Conservation (phyloP, 2,113 vertebrate species). For the Tetraodon nigroviridis region DNA sequence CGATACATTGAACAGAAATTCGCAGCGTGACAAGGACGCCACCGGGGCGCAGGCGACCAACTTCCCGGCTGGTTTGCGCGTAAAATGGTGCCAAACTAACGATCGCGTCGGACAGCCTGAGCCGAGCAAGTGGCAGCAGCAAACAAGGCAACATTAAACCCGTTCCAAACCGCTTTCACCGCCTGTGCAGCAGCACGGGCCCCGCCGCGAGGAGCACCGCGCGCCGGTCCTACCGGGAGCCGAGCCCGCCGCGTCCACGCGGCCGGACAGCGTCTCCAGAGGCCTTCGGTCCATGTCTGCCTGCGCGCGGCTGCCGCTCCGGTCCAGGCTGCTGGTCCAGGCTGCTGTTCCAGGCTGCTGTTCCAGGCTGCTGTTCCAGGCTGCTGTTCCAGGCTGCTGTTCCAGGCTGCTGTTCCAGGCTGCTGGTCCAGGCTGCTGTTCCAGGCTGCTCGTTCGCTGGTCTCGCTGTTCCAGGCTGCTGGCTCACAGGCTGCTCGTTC, state of each 20-base stretch:
- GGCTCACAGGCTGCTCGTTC: too few species aligned
- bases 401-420: too few species aligned
- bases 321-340: too few species aligned
- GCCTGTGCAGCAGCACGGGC: too few species aligned
- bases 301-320: neutral
- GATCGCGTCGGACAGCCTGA: too few species aligned
- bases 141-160: slow-evolving; percentile 18
- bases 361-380: too few species aligned
- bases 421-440: too few species aligned
- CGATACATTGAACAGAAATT: neutral
- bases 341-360: neutral
- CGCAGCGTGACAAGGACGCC: too few species aligned
- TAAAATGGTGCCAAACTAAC: neutral
- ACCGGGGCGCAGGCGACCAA: too few species aligned
- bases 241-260: slow-evolving; percentile 80
- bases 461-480: too few species aligned
- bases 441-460: slow-evolving; percentile 11
- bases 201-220: slow-evolving; percentile 19
- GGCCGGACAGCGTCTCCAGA: slow-evolving; percentile 82
- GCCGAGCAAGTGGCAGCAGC: neutral
- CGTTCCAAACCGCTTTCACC: neutral
- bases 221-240: slow-evolving; percentile 82
- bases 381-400: too few species aligned
- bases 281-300: slow-evolving; percentile 75
- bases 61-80: too few species aligned